phyloP scores from a whole-genome alignment of 2,113 vertebrate species.

The Tenebrosternarchus preto region DNA sequence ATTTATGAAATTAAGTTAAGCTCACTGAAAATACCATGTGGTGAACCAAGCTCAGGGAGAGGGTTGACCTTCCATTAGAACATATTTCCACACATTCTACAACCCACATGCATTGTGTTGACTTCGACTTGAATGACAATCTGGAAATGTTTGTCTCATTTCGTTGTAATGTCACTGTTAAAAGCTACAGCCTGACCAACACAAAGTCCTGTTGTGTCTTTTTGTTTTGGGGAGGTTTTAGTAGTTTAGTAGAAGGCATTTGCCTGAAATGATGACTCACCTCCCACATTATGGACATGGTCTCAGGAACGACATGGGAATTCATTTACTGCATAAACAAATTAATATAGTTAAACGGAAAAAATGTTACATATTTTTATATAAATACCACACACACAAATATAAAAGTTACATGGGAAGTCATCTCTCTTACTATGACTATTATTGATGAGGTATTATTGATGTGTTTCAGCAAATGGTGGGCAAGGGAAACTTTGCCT shows the following conservation, averaged over 20 bases:
- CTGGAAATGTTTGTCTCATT: conserved; percentile 14
- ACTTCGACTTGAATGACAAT: not conserved
- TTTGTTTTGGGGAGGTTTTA: not conserved
- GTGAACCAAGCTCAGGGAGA: conserved; percentile 55
- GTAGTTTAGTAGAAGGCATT: not conserved
- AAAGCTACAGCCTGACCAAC: not conserved
- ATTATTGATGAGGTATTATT: not conserved
- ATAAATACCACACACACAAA: no score
- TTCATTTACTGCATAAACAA: no score
- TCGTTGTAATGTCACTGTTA: not conserved
- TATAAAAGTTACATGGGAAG: no score
- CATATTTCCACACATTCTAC: conserved; percentile 58
- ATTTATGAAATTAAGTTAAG: conserved; percentile 75
- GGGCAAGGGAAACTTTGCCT: conserved; percentile 72
- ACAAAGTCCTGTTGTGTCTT: not conserved
- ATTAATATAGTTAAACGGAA: no score
- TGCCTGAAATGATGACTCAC: not conserved
- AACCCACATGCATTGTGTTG: not conserved
- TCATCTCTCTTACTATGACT: no score
- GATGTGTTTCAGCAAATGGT: conserved; percentile 76
- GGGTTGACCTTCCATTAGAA: conserved; percentile 65
- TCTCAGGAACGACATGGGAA: no score
- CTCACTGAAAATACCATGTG: conserved; percentile 56
- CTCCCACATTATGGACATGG: no score
- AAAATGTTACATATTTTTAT: no score